A percentile compares a stretch with the other conserved stretches of the same genome.
These are phyloP conservation scores for Hippocampus mohnikei DNA, from an alignment of 2,113 vertebrate genomes.

Conservation along the genomic window DNA sequence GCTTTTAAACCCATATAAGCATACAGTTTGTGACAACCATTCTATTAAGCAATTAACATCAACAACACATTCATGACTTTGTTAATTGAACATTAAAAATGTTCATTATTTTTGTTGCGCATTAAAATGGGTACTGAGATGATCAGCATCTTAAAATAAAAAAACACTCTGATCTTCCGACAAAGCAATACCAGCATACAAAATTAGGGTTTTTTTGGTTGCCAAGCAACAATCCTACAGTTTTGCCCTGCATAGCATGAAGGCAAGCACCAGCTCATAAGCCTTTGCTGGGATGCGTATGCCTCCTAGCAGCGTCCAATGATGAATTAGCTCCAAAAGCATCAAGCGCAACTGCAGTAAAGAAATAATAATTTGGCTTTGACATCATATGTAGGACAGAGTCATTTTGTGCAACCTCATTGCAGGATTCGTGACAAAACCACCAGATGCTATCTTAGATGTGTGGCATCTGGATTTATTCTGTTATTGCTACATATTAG, in stretches of 20 bases:
- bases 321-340: slow-evolving; percentile 4
- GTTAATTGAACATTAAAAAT: background rate
- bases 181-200: slow-evolving; percentile 33
- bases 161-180: slow-evolving; percentile 22
- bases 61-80: background rate
- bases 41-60: background rate
- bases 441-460: slow-evolving; percentile 2
- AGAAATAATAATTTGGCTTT: slow-evolving; percentile 45
- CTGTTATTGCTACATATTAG: background rate
- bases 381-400: slow-evolving; percentile 19
- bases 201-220: slow-evolving; percentile 42
- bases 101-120: background rate
- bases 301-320: background rate
- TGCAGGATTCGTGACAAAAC: slow-evolving; percentile 1
- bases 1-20: too few species aligned
- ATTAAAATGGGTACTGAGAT: slow-evolving; percentile 6
- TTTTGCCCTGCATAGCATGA: slow-evolving; percentile 22
- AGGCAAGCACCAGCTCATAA: slow-evolving; percentile 23
- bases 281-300: slow-evolving; percentile 22
- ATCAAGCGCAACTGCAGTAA: slow-evolving; percentile 9
- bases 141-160: slow-evolving; percentile 32
- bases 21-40: too few species aligned
- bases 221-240: slow-evolving; percentile 45
- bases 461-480: background rate
- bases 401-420: slow-evolving; percentile 32